Conservation (phyloP, 2,797 vertebrate species). For the Centroberyx gerrardi region DNA sequence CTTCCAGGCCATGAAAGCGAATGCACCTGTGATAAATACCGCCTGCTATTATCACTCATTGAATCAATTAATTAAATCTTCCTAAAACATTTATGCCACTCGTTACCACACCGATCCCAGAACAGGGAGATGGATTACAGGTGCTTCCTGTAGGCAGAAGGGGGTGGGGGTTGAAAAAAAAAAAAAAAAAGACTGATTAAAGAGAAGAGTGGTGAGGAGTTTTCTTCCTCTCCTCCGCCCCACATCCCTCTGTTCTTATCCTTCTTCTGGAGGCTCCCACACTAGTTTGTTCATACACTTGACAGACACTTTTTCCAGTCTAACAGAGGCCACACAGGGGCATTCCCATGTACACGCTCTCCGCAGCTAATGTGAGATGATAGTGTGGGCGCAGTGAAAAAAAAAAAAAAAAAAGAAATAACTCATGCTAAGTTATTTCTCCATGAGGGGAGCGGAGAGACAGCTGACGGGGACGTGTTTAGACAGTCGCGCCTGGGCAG, state of each 20-base stretch:
- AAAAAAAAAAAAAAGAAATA: conserved; percentile 66
- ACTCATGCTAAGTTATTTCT: conserved; percentile 79
- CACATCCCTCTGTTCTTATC: conserved; percentile 19
- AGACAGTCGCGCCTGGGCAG: conserved; percentile 78
- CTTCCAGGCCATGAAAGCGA: conserved; percentile 61
- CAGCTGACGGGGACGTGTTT: conserved; percentile 88
- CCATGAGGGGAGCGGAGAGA: conserved; percentile 73
- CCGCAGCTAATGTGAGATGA: conserved; percentile 50
- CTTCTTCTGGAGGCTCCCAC: conserved; percentile 27
- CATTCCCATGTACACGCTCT: conserved; percentile 49
- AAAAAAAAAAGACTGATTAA: conserved; percentile 69
- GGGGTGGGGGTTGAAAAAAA: conserved; percentile 1
- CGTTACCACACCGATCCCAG: conserved; percentile 67
- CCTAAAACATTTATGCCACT: conserved; percentile 77
- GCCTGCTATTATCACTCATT: conserved; percentile 73
- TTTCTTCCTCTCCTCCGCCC: conserved; percentile 57
- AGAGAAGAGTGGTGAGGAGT: conserved; percentile 52
- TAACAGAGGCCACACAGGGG: conserved; percentile 58
- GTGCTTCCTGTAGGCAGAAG: conserved; percentile 74
- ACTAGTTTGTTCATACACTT: conserved; percentile 31
- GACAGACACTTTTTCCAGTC: conserved; percentile 44
- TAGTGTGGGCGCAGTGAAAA: conserved; percentile 63
- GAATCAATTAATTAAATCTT: conserved; percentile 82
- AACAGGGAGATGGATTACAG: conserved; percentile 79
- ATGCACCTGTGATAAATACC: conserved; percentile 75